A percentile compares a stretch with the other conserved stretches of the same genome.
These are phyloP conservation scores for Falco columbarius DNA, from an alignment of 2,797 vertebrate genomes.

Conservation along the genomic window DNA sequence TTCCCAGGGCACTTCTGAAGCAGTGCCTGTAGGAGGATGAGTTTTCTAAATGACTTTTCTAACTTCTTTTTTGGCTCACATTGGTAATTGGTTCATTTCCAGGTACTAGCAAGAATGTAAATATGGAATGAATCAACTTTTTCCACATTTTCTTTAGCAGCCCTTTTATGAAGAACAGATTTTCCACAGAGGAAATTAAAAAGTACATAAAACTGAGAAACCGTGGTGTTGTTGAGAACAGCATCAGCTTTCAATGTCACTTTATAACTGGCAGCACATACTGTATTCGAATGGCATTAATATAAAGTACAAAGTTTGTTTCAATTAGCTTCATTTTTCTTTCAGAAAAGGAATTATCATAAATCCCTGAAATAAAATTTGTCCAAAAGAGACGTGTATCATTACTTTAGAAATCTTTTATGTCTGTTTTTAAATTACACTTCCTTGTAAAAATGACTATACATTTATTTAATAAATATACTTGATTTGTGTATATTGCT, in stretches of 20 bases:
- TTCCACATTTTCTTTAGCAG: conserved; percentile 85
- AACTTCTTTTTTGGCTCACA: conserved; percentile 75
- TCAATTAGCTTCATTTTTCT: conserved; percentile 79
- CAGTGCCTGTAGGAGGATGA: conserved; percentile 66
- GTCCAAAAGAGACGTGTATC: conserved; percentile 69
- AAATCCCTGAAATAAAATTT: conserved; percentile 81
- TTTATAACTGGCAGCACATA: conserved; percentile 75
- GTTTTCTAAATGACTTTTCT: conserved; percentile 74
- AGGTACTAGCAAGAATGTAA: conserved; percentile 84
- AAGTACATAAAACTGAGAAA: conserved; percentile 89
- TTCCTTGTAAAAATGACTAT: conserved; percentile 75
- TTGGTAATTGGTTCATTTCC: conserved; percentile 80
- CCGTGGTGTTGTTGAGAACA: conserved; percentile 84
- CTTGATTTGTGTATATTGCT: conserved; percentile 72
- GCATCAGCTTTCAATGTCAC: conserved; percentile 80
- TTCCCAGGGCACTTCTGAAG: conserved; percentile 63
- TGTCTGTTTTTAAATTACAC: conserved; percentile 60
- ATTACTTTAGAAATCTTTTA: conserved; percentile 67
- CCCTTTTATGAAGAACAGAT: conserved; percentile 95
- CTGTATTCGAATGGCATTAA: conserved; percentile 76
- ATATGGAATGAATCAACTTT: conserved; percentile 89
- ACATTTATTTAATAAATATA: conserved; percentile 70
- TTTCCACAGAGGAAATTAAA: conserved; percentile 97
- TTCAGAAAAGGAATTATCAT: conserved; percentile 77
- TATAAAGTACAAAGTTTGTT: conserved; percentile 73